Conservation (phyloP, 2,888 invertebrate genomes). For the Drosophila quinaria region DNA sequence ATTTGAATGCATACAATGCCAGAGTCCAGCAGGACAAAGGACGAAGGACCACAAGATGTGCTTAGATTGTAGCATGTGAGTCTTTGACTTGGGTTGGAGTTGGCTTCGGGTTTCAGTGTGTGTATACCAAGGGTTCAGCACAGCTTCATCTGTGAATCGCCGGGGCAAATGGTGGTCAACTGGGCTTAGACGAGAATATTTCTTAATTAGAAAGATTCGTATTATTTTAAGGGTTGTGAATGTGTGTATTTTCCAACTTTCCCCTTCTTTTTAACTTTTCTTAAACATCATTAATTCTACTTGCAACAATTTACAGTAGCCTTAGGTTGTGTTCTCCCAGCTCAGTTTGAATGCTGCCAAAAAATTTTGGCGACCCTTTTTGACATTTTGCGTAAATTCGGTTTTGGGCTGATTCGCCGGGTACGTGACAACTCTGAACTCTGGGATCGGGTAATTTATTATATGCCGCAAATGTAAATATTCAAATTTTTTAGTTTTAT, state of each 20-base stretch:
- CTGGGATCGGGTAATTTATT: conserved; percentile 81
- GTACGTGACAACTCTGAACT: conserved; percentile 68
- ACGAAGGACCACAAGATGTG: conserved; percentile 51
- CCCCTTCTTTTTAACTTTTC: conserved; percentile 34
- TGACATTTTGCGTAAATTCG: conserved; percentile 57
- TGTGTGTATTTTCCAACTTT: conserved; percentile 2
- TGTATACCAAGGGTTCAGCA: conserved; percentile 42
- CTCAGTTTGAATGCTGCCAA: conserved; percentile 36
- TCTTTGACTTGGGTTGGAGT: conserved; percentile 22
- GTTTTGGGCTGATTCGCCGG: conserved; percentile 16
- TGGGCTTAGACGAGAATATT: conserved; percentile 68
- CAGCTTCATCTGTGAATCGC: conserved; percentile 61
- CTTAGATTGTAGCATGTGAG: conserved; percentile 20
- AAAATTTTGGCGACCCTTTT: conserved; percentile 62
- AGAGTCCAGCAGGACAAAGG: conserved; percentile 50
- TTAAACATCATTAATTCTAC: conserved; percentile 78
- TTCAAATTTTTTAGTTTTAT: conserved; percentile 76
- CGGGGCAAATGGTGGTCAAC: conserved; percentile 59
- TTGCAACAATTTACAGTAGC: conserved; percentile 68
- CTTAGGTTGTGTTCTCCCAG: conserved; percentile 52
- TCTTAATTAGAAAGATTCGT: conserved; percentile 80
- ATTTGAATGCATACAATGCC: conserved; percentile 77
- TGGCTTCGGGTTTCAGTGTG: conserved; percentile 1
- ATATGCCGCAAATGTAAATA: conserved; percentile 56
- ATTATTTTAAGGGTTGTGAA: conserved; percentile 65